Percentiles rank a stretch among this genome's conserved stretches.
Evolutionary conservation across 1,140 invertebrate genomes (phyloP).

Genomic region (Grapholita molesta): DNA sequence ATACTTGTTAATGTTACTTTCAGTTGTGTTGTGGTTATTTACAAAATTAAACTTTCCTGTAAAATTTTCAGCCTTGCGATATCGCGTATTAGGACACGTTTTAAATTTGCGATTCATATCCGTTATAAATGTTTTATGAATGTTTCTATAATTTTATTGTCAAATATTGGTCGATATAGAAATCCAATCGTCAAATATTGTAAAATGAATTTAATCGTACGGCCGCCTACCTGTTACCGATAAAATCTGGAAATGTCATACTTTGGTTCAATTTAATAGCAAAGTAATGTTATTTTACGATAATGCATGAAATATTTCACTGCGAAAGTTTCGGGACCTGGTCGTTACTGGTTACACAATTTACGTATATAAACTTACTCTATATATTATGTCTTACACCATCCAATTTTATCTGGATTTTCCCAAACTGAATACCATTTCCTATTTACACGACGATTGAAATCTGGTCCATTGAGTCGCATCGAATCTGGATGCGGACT

Average conservation of each 20-base stretch:
- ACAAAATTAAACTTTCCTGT: neutral
- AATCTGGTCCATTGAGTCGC: slow-evolving; percentile 59
- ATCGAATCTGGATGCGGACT: slow-evolving; percentile 30
- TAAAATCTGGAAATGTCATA: neutral
- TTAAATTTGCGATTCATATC: neutral
- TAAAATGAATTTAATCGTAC: too few relatives aligned
- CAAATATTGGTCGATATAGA: neutral
- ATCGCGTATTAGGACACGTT: neutral
- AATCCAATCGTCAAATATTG: neutral
- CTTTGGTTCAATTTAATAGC: neutral
- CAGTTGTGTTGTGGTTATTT: neutral
- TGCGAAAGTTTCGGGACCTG: too few relatives aligned
- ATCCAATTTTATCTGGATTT: neutral
- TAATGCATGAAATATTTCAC: too few relatives aligned
- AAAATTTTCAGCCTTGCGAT: slow-evolving; percentile 1
- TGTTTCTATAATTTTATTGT: neutral
- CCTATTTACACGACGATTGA: slow-evolving; percentile 52
- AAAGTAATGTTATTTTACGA: neutral
- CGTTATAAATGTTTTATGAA: slow-evolving; percentile 8
- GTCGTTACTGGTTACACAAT: neutral
- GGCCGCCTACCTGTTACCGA: too few relatives aligned
- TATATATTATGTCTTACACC: neutral
- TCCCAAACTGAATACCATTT: slow-evolving; percentile 38
- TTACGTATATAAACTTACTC: neutral
- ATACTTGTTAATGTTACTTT: neutral